A percentile compares a stretch with the other conserved stretches of the same genome.
phyloP scores from a whole-genome alignment of 30 jellyfish, hydroid and myxozoan genomes.

The Pelagia noctiluca region DNA sequence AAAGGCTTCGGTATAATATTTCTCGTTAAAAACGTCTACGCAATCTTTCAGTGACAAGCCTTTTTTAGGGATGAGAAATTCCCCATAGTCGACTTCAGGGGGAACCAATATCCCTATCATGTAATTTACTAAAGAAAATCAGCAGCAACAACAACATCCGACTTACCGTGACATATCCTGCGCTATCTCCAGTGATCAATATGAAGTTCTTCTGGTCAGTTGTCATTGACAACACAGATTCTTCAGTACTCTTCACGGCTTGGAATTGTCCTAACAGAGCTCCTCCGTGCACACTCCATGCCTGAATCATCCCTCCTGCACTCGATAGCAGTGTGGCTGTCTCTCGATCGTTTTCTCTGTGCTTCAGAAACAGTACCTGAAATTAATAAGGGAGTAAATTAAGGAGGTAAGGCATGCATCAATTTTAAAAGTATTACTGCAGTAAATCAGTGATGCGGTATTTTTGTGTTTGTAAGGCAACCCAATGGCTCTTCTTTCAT shows the following conservation, averaged over 20 bases:
- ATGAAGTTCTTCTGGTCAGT: constrained; percentile 66
- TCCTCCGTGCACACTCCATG: constrained; percentile 87
- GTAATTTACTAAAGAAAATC: too few species aligned
- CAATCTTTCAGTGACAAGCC: too few species aligned
- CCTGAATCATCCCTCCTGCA: constrained; percentile 83
- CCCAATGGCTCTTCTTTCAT: too few species aligned
- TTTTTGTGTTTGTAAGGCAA: too few species aligned
- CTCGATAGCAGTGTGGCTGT: constrained; percentile 80
- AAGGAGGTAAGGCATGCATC: too few species aligned
- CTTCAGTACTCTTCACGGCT: constrained; percentile 72
- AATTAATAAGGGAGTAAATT: neutral
- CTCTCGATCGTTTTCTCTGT: constrained; percentile 65
- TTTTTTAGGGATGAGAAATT: too few species aligned
- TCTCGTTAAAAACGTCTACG: too few species aligned
- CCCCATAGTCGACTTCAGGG: too few species aligned
- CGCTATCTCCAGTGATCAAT: constrained; percentile 86
- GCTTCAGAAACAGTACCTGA: constrained; percentile 70
- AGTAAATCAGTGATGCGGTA: too few species aligned
- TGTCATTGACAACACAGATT: constrained; percentile 74
- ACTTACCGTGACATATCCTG: constrained; percentile 76
- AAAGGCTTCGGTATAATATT: too few species aligned
- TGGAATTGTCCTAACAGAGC: constrained; percentile 83
- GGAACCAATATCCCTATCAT: too few species aligned
- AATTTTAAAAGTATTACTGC: too few species aligned
- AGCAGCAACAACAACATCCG: neutral